A percentile compares a stretch with the other conserved stretches of the same genome.
phyloP scores from a whole-genome alignment of 2,797 vertebrate species.

The Manis pentadactyla region DNA sequence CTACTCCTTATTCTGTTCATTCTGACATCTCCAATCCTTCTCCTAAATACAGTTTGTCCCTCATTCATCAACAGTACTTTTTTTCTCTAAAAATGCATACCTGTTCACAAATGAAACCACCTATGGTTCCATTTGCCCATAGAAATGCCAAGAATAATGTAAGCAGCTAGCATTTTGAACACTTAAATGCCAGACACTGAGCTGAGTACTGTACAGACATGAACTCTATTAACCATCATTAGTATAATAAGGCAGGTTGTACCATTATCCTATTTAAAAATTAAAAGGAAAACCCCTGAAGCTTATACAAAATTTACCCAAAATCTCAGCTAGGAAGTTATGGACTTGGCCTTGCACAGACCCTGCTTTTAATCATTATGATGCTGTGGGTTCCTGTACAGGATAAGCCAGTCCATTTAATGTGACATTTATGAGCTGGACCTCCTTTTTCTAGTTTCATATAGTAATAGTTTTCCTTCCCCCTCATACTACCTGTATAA shows the following conservation, averaged over 20 bases:
- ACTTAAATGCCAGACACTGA: not conserved
- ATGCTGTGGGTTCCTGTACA: not conserved
- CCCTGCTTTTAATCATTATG: not conserved
- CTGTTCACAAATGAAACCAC: not conserved
- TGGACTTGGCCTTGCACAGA: not conserved
- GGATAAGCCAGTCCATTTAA: not conserved
- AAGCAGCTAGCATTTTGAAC: not conserved
- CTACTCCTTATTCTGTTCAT: not conserved
- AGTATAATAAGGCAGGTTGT: not conserved
- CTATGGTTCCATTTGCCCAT: not conserved
- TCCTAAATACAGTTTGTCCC: not conserved
- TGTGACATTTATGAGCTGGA: not conserved
- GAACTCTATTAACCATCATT: not conserved
- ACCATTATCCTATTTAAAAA: not conserved
- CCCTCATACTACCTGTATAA: not conserved
- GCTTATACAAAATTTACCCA: not conserved
- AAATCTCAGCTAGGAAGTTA: not conserved
- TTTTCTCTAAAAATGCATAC: not conserved
- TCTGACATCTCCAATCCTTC: not conserved
- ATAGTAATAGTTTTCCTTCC: not conserved
- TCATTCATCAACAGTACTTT: not conserved
- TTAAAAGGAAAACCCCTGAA: not conserved
- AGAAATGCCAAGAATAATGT: not conserved
- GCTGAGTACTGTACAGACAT: not conserved
- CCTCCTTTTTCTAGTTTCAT: not conserved